Percentiles rank a stretch among this genome's conserved stretches.
These are phyloP conservation scores for Oscheius sp. DNA, from an alignment of 2,888 invertebrate species.

Conservation along the genomic window DNA sequence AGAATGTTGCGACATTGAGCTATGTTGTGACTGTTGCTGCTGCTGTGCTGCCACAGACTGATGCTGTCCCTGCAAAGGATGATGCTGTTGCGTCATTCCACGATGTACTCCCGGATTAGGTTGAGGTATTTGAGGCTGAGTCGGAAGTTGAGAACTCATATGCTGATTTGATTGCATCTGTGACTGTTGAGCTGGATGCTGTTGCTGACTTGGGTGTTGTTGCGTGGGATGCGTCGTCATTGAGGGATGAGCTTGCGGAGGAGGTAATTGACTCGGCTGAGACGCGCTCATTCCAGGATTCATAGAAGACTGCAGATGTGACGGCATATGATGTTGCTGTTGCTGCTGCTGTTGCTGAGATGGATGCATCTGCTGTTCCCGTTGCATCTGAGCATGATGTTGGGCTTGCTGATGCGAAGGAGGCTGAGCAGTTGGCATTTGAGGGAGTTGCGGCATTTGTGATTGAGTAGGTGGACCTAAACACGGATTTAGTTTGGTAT, in stretches of 20 bases:
- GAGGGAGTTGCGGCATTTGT: slow-evolving; percentile 5
- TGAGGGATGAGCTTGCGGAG: slow-evolving; percentile 28
- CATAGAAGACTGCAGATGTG: not conserved
- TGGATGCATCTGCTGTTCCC: slow-evolving; percentile 27
- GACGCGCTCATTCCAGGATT: not conserved
- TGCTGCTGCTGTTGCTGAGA: slow-evolving; percentile 33
- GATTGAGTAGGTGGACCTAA: not conserved
- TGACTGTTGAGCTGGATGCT: slow-evolving; percentile 21
- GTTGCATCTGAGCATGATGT: slow-evolving; percentile 22
- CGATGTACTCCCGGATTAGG: slow-evolving; percentile 2
- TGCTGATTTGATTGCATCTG: slow-evolving; percentile 1
- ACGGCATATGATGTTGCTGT: slow-evolving; percentile 11
- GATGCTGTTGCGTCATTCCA: slow-evolving; percentile 24
- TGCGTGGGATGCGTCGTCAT: slow-evolving; percentile 9
- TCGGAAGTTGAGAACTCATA: not conserved
- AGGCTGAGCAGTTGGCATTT: not conserved
- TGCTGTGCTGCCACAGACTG: slow-evolving; percentile 5
- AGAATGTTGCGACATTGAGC: slow-evolving; percentile 17
- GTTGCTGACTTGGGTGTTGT: slow-evolving; percentile 1
- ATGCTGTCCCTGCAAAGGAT: slow-evolving; percentile 17
- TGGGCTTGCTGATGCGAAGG: slow-evolving; percentile 14
- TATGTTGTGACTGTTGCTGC: slow-evolving; percentile 15
- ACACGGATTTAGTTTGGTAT: too few relatives aligned
- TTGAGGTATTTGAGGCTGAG: slow-evolving; percentile 11
- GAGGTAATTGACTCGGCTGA: slow-evolving; percentile 20